phyloP scores from a whole-genome alignment of 2,888 invertebrate genomes.

The Metacarcinus magister region DNA sequence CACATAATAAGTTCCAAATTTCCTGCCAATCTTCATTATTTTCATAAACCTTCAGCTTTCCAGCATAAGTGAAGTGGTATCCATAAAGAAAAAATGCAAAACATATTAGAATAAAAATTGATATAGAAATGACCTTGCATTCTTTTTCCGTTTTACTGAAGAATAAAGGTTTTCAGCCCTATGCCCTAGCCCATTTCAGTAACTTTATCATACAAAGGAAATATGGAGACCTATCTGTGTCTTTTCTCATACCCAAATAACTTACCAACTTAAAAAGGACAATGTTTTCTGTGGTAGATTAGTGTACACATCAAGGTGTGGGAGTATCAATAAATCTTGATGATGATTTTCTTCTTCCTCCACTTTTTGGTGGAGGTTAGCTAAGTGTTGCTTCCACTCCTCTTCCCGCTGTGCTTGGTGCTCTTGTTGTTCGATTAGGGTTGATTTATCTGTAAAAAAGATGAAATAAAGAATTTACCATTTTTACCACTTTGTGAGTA shows the following conservation, averaged over 20 bases:
- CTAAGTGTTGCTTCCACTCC: conserved; percentile 60
- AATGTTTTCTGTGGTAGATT: conserved; percentile 64
- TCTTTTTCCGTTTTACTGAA: not conserved
- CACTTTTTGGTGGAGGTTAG: not conserved
- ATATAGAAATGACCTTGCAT: not conserved
- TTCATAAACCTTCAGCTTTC: not conserved
- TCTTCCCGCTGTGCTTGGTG: not conserved
- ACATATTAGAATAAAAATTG: not conserved
- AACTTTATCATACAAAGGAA: not conserved
- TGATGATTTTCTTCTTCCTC: conserved; percentile 32
- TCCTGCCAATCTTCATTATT: not conserved
- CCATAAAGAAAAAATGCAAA: not conserved
- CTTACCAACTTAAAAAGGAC: conserved; percentile 66
- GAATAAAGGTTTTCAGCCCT: not conserved
- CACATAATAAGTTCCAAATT: not conserved
- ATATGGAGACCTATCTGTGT: no score
- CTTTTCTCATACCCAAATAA: not conserved
- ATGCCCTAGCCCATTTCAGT: not conserved
- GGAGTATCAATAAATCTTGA: conserved; percentile 56
- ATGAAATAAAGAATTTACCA: not conserved
- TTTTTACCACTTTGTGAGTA: no score
- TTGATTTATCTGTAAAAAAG: conserved; percentile 49
- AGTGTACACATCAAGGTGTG: conserved; percentile 65
- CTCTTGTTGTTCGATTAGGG: conserved; percentile 34
- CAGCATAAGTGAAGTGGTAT: no score